Conservation (phyloP, 2,888 invertebrate genomes). For the Coleophora deauratella region DNA sequence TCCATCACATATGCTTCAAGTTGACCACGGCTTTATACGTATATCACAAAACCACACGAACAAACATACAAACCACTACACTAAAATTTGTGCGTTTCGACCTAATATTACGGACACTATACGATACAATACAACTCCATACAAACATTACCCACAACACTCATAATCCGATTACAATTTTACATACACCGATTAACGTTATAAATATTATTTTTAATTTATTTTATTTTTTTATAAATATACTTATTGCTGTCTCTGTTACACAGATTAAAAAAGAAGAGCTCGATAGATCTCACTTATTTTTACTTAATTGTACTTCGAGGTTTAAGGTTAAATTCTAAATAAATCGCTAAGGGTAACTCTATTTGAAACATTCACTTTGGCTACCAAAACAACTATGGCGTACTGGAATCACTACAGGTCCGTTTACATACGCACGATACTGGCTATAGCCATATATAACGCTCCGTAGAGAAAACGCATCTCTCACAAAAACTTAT, state of each 20-base stretch:
- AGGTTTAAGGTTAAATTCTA: slow-evolving; percentile 17
- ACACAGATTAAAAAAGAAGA: slow-evolving; percentile 57
- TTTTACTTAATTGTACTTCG: slow-evolving; percentile 49
- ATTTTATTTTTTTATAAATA: slow-evolving; percentile 29
- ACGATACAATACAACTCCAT: slow-evolving; percentile 16
- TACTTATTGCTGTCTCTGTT: slow-evolving; percentile 70
- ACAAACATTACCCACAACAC: slow-evolving; percentile 14
- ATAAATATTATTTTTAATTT: slow-evolving; percentile 13
- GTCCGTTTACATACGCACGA: slow-evolving; percentile 3
- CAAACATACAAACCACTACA: slow-evolving; percentile 44
- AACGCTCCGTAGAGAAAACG: no score
- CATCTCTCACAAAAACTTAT: no score
- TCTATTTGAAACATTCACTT: slow-evolving; percentile 20
- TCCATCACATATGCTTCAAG: no score
- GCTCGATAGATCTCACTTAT: slow-evolving; percentile 62
- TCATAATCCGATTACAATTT: slow-evolving; percentile 25
- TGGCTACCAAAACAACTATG: slow-evolving; percentile 29
- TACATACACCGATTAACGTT: slow-evolving; percentile 10
- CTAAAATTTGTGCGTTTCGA: slow-evolving; percentile 71
- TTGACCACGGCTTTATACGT: no score
- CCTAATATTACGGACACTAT: slow-evolving; percentile 46
- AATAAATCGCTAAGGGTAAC: slow-evolving; percentile 17
- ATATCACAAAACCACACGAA: slow-evolving; percentile 15
- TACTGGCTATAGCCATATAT: no score
- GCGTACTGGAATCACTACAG: slow-evolving; percentile 16